Conservation (phyloP, 2,797 vertebrate genomes). For the Coendou prehensilis region DNA sequence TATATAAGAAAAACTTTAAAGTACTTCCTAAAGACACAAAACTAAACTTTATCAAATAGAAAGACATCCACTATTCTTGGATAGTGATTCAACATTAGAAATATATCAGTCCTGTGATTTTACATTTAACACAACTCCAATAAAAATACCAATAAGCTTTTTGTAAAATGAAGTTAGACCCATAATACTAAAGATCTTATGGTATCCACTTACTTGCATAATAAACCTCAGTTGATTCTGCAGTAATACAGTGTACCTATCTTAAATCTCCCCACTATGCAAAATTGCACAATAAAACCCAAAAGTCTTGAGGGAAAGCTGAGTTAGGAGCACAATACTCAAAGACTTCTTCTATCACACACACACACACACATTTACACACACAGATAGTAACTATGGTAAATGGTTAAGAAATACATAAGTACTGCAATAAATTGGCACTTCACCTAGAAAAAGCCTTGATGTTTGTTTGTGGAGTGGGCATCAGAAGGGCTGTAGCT, state of each 20-base stretch:
- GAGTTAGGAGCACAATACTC: background rate
- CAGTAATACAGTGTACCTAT: background rate
- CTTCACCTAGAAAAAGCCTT: constrained; percentile 8
- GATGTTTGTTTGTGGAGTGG: background rate
- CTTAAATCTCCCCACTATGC: constrained; percentile 11
- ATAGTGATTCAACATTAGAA: constrained; percentile 46
- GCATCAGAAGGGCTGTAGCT: background rate
- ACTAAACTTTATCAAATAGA: constrained; percentile 51
- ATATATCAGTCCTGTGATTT: constrained; percentile 12
- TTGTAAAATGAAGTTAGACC: constrained; percentile 18
- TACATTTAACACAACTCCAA: constrained; percentile 26
- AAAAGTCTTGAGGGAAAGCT: constrained; percentile 24
- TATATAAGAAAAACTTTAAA: constrained; percentile 40
- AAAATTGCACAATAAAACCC: constrained; percentile 54
- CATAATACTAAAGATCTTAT: constrained; percentile 41
- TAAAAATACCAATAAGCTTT: constrained; percentile 43
- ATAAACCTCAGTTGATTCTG: constrained; percentile 6
- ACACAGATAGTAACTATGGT: background rate
- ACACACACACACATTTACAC: background rate
- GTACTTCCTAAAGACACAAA: constrained; percentile 16
- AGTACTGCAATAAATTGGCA: background rate
- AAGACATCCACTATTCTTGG: constrained; percentile 19
- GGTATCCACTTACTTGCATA: constrained; percentile 4
- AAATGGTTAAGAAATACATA: constrained; percentile 53
- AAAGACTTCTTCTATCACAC: background rate